Evolutionary conservation across 2,888 invertebrate genomes (phyloP).

Genomic region (Ectemnius continuus): DNA sequence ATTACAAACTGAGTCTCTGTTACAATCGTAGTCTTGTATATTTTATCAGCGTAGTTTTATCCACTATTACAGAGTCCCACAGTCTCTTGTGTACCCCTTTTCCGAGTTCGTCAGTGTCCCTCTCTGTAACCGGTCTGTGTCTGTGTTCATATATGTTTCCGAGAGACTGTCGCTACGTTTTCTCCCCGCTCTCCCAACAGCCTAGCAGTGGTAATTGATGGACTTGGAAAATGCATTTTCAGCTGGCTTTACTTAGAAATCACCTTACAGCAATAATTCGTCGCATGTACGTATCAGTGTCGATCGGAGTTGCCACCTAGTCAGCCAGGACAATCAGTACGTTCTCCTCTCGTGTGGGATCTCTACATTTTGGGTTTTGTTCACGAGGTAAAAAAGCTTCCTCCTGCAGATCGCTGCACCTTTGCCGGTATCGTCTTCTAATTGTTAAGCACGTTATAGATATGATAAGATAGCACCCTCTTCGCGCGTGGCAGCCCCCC

Average conservation of each 20-base stretch:
- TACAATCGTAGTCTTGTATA: slow-evolving; percentile 65
- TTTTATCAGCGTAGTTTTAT: slow-evolving; percentile 58
- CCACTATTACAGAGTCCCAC: slow-evolving; percentile 56
- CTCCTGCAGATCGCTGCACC: slow-evolving; percentile 28
- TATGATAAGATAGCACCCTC: slow-evolving; percentile 63
- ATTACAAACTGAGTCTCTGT: slow-evolving; percentile 67
- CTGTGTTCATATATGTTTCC: slow-evolving; percentile 35
- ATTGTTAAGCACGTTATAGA: slow-evolving; percentile 70
- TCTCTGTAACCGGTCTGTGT: no score
- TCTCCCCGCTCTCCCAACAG: slow-evolving; percentile 46
- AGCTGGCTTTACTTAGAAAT: slow-evolving; percentile 59
- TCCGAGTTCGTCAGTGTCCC: no score
- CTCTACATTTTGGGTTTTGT: slow-evolving; percentile 38
- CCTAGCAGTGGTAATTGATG: slow-evolving; percentile 52
- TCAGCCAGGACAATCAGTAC: slow-evolving; percentile 12
- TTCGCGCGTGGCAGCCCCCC: slow-evolving; percentile 33
- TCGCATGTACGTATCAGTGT: slow-evolving; percentile 18
- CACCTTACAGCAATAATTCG: slow-evolving; percentile 50
- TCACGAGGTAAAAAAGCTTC: slow-evolving; percentile 68
- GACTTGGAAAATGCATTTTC: slow-evolving; percentile 58
- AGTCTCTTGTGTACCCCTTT: no score
- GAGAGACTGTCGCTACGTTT: slow-evolving; percentile 37
- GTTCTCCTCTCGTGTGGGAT: slow-evolving; percentile 30
- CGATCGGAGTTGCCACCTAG: no score
- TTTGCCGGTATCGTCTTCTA: slow-evolving; percentile 49